Conservation (phyloP, 2,113 vertebrate species). For the Muntiacus muntjak region DNA sequence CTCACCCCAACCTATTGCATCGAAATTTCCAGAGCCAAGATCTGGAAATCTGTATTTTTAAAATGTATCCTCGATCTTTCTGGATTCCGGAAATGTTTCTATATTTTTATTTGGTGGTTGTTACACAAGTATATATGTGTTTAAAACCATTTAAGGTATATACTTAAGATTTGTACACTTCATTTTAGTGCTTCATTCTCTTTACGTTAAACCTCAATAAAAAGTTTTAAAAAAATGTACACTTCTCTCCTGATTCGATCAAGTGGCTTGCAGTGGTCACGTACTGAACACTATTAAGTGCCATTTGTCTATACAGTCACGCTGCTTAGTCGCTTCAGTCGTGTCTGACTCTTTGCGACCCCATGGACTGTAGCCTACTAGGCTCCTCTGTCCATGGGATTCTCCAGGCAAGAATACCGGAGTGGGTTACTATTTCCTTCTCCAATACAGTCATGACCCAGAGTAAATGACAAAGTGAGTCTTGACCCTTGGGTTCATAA, state of each 20-base stretch:
- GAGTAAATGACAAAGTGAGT: neutral
- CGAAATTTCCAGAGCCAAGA: neutral
- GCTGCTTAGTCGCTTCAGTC: neutral
- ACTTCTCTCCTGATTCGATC: neutral
- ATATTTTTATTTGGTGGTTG: neutral
- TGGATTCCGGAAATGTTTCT: neutral
- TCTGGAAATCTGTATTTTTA: neutral
- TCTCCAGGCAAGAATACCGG: neutral
- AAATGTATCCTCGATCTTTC: neutral
- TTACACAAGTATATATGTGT: neutral
- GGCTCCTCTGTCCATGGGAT: neutral
- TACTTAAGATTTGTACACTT: neutral
- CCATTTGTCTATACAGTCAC: neutral
- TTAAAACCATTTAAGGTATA: neutral
- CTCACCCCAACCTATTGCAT: neutral
- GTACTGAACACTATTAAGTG: neutral
- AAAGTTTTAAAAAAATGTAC: neutral
- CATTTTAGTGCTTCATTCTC: neutral
- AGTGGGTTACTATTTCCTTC: neutral
- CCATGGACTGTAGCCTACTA: neutral
- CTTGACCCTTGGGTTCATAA: neutral
- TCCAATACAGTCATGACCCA: neutral
- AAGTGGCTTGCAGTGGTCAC: neutral
- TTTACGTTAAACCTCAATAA: neutral
- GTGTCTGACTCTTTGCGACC: neutral